A percentile compares a stretch with the other conserved stretches of the same genome.
Conservation (phyloP, 35 echinoderm and acorn worm species). For the Heliocidaris tuberculata region DNA sequence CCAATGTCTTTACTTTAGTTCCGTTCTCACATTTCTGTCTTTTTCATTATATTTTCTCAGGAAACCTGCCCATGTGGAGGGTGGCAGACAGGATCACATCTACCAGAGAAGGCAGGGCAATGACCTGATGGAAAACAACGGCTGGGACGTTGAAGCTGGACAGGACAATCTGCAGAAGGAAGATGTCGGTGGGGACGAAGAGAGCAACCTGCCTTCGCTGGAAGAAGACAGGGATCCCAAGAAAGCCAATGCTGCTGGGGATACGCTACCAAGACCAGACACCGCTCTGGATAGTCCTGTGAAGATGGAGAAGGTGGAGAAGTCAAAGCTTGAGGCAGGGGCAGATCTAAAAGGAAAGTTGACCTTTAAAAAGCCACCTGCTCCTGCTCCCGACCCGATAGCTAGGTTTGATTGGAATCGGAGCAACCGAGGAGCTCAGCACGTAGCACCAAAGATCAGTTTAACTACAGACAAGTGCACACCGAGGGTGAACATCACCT, state of each 20-base stretch:
- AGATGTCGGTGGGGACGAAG: conserved; percentile 8
- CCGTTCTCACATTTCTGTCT: not conserved
- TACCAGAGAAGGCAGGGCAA: not conserved
- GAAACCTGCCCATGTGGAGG: not conserved
- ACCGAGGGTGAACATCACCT: conserved; percentile 80
- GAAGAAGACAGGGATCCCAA: not conserved
- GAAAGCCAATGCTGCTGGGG: not conserved
- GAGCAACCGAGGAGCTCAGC: not conserved
- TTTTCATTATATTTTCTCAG: not conserved
- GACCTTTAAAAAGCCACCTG: not conserved
- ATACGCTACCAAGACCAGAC: conserved; percentile 34
- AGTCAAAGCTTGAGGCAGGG: not conserved
- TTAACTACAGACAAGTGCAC: conserved; percentile 42
- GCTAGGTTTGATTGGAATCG: conserved; percentile 22
- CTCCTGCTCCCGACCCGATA: not conserved
- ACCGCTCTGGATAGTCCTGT: not conserved
- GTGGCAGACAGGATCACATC: conserved; percentile 24
- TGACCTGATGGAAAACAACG: not conserved
- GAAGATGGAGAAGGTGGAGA: not conserved
- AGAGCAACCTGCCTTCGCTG: not conserved
- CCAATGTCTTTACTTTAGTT: too few relatives aligned
- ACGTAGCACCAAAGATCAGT: not conserved
- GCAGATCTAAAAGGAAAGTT: not conserved
- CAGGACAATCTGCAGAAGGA: not conserved
- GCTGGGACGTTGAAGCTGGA: not conserved